Base-by-base conservation (phyloP, 2,888 invertebrate genomes). In the Melinaea menophilus region DNA sequence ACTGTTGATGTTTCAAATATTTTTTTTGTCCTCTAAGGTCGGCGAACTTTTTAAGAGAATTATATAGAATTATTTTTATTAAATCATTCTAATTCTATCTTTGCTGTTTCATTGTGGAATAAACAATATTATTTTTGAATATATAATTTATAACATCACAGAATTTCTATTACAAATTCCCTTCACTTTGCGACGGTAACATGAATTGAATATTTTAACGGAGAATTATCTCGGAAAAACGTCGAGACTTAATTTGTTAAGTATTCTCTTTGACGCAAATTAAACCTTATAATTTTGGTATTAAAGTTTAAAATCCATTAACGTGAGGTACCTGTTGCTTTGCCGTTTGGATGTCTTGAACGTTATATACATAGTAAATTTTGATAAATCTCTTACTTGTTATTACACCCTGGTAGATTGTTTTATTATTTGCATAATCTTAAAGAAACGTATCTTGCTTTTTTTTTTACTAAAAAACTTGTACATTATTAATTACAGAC, bases 201-300 rank as follows among this genome's bases (percentile, higher is more conserved):
- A 58, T 56, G 61, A 63, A 68, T 65, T 63, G 63, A 65, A 68
- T 65, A 65, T 58, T 68, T 63, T 59, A 68, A 61, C 57, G 48
- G 63, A 65, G 63, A 56, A 56, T 67, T 67, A 65, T 65, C 60
- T 65, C 61, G 31, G 65, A 61, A 59, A 61, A 68, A 65, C 65
- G 59, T 54, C 48, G 58, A 56, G 67, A 59, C 63, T 65, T 63
- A 61, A 63, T 67, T 61, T 63, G 22, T 48, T 55, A 61, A 67
- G 61, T 51, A 55, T 59, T 41, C 35, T 63, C 37, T 56, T 61
- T 34, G 13, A 34, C 31, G 45, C 5, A 65, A 51, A 62, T 63
- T 61, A 47, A 46, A 47, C 56, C 35, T 55, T 58, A 58, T 9
- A 4, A 4, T 0, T 3, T 34, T 22, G 4, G 0, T 0, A 1